These are phyloP conservation scores for Platysternon megacephalum DNA, from an alignment of 2,113 vertebrate species.

Conservation along the genomic window DNA sequence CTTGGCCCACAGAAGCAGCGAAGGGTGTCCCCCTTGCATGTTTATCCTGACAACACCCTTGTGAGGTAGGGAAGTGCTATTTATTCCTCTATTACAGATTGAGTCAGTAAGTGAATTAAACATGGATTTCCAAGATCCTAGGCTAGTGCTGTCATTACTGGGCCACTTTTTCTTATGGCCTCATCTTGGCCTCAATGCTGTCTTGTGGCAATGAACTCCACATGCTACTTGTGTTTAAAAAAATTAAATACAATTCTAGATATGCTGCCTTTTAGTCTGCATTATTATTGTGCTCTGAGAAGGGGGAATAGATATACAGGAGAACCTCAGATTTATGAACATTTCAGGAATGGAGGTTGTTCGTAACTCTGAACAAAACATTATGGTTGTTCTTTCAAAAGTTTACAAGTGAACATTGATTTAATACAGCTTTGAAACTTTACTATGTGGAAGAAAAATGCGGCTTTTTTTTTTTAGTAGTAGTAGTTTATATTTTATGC, in stretches of 20 bases:
- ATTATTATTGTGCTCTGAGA: rapidly evolving
- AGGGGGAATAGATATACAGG: not conserved
- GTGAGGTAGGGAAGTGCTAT: not conserved
- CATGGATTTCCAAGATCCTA: not conserved
- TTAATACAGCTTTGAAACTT: too few relatives aligned
- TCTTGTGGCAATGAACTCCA: not conserved
- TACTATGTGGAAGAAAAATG: too few relatives aligned
- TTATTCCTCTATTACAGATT: not conserved
- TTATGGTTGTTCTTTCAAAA: too few relatives aligned
- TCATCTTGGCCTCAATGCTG: rapidly evolving
- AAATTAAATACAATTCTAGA: not conserved
- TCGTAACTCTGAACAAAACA: too few relatives aligned
- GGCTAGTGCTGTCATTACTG: not conserved
- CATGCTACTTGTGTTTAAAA: not conserved
- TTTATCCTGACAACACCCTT: not conserved
- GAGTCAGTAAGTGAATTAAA: not conserved
- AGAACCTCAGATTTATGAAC: too few relatives aligned
- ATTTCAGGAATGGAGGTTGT: too few relatives aligned
- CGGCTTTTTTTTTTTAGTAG: too few relatives aligned
- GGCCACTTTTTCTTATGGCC: not conserved
- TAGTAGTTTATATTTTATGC: too few relatives aligned
- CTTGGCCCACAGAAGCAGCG: not conserved
- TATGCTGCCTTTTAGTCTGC: not conserved
- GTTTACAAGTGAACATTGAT: too few relatives aligned
- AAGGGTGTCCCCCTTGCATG: not conserved